A percentile compares a stretch with the other conserved stretches of the same genome.
Conservation (phyloP, 2,888 invertebrate genomes). For the Dorcus hopei region DNA sequence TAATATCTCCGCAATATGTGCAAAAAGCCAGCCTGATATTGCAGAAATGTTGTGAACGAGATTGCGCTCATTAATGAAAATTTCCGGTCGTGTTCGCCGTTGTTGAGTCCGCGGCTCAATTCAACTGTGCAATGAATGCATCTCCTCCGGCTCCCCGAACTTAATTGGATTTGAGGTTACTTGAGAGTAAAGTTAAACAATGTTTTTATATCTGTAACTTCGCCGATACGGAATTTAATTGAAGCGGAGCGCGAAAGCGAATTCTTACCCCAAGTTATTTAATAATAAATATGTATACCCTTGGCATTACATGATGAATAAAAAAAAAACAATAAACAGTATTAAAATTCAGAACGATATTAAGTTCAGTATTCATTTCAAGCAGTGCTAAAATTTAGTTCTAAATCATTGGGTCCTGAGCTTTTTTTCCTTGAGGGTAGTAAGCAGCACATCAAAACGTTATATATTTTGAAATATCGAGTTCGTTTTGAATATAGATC, state of each 20-base stretch:
- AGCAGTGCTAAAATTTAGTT: too few relatives aligned
- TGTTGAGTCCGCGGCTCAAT: conserved; percentile 35
- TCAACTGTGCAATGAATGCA: conserved; percentile 31
- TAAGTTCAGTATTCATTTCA: too few relatives aligned
- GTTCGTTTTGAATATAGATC: background rate
- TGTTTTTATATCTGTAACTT: conserved; percentile 2
- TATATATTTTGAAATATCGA: background rate
- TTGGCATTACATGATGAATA: too few relatives aligned
- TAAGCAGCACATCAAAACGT: background rate
- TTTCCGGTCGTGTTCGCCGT: conserved; percentile 39
- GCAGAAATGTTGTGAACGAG: conserved; percentile 34
- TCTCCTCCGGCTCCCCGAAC: conserved; percentile 30
- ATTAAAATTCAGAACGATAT: too few relatives aligned
- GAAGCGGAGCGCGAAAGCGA: background rate
- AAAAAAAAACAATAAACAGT: too few relatives aligned
- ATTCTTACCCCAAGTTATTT: too few relatives aligned
- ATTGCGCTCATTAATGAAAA: conserved; percentile 42
- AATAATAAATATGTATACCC: too few relatives aligned
- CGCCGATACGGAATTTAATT: background rate
- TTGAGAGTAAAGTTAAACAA: conserved; percentile 11
- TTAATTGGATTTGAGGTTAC: conserved; percentile 35
- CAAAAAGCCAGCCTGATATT: conserved; percentile 31
- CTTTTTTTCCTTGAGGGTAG: too few relatives aligned
- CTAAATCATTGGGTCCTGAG: too few relatives aligned
- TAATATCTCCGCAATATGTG: too few relatives aligned